These are phyloP conservation scores for Drosophila conformis DNA, from an alignment of 2,888 invertebrate genomes.

Conservation along the genomic window DNA sequence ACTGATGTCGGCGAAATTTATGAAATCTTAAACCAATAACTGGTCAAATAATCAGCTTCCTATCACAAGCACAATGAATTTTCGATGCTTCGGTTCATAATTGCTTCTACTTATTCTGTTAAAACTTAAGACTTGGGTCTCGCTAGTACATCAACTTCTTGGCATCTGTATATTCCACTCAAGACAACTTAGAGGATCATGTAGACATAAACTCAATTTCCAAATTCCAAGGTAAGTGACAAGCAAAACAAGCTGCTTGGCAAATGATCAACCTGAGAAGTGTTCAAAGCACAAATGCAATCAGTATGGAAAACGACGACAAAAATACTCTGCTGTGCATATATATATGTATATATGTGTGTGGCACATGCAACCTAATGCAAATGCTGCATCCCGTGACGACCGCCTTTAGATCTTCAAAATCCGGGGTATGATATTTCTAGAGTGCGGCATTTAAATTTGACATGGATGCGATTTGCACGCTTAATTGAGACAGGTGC, in stretches of 20 bases:
- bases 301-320: conserved; percentile 11
- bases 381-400: conserved; percentile 27
- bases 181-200: background rate
- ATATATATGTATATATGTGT: background rate
- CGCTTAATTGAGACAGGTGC: conserved; percentile 82
- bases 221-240: conserved; percentile 4
- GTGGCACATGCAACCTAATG: background rate
- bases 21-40: background rate
- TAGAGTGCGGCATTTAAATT: conserved; percentile 68
- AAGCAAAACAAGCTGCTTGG: conserved; percentile 9
- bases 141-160: background rate
- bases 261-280: conserved; percentile 33
- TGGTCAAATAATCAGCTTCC: background rate
- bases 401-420: conserved; percentile 63
- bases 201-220: background rate
- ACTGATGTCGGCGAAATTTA: background rate
- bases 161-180: background rate
- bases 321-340: conserved; percentile 19
- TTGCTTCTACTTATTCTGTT: too few species aligned
- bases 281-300: conserved; percentile 44
- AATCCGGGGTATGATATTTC: conserved; percentile 45
- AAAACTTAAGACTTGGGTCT: background rate
- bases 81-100: background rate
- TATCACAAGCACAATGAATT: background rate
- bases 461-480: conserved; percentile 78